Percentiles rank a stretch among this genome's conserved stretches.
Evolutionary conservation across 2,888 invertebrate species (phyloP).

Genomic region (Caenorhabditis japonica): DNA sequence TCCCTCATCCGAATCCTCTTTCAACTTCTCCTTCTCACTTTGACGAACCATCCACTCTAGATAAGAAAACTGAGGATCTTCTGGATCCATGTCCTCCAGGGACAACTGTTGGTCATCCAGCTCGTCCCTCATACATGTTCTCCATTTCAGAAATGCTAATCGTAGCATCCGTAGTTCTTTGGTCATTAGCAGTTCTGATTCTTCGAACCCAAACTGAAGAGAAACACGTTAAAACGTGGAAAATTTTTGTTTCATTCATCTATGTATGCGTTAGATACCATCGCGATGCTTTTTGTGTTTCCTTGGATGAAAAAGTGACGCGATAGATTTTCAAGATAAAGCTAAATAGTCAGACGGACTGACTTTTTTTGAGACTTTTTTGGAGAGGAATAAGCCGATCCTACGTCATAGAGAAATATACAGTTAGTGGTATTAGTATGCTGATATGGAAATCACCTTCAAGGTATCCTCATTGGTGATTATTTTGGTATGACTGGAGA

Average conservation of each 20-base stretch:
- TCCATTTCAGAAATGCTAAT: constrained; percentile 45
- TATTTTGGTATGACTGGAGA: constrained; percentile 11
- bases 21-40: constrained; percentile 18
- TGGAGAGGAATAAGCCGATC: too few species aligned
- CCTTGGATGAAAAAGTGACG: too few species aligned
- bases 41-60: constrained; percentile 31
- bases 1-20: constrained; percentile 15
- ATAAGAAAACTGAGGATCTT: constrained; percentile 37
- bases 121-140: constrained; percentile 34
- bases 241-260: neutral
- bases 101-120: constrained; percentile 35
- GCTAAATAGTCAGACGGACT: too few species aligned
- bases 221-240: too few species aligned
- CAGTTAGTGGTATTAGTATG: neutral
- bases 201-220: constrained; percentile 12
- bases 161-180: constrained; percentile 32
- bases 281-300: too few species aligned
- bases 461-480: neutral
- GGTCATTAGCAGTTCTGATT: constrained; percentile 16
- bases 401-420: neutral
- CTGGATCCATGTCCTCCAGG: constrained; percentile 45
- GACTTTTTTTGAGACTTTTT: too few species aligned
- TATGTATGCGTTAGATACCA: constrained; percentile 3
- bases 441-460: constrained; percentile 1
- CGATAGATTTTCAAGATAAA: too few species aligned